phyloP scores from a whole-genome alignment of 2,113 vertebrate species.

The Paratilapia polleni region DNA sequence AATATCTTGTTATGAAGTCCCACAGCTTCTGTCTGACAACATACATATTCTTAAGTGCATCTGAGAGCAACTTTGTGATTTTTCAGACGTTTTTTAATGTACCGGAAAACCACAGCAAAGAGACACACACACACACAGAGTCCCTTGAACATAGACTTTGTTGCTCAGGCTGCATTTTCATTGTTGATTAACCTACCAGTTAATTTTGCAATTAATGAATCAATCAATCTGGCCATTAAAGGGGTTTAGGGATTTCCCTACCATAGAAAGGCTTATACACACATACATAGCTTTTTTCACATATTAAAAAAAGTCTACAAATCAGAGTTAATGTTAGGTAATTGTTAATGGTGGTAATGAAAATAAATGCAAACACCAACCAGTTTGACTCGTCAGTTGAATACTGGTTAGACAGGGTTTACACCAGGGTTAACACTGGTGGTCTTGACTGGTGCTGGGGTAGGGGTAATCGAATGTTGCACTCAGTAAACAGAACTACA shows the following conservation, averaged over 20 bases:
- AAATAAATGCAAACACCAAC: too few relatives aligned
- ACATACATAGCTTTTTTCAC: too few relatives aligned
- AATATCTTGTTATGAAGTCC: background rate
- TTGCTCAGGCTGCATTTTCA: background rate
- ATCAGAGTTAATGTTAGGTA: too few relatives aligned
- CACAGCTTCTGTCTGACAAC: background rate
- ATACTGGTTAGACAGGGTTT: too few relatives aligned
- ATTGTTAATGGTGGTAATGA: too few relatives aligned
- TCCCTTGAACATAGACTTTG: background rate
- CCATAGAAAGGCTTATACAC: background rate
- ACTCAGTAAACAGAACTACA: too few relatives aligned
- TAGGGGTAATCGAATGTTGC: too few relatives aligned
- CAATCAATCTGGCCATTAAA: background rate
- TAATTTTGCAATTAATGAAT: background rate
- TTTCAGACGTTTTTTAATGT: background rate
- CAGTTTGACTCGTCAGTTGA: too few relatives aligned
- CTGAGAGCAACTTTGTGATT: rapidly evolving
- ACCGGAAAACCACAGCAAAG: slow-evolving; percentile 51
- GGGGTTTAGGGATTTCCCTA: background rate
- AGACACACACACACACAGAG: background rate
- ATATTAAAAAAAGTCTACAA: too few relatives aligned
- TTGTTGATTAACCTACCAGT: background rate
- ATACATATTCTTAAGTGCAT: background rate
- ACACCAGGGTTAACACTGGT: too few relatives aligned
- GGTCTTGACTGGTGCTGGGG: too few relatives aligned